Conservation (phyloP, 2,888 invertebrate genomes). For the Tinea trinotella region DNA sequence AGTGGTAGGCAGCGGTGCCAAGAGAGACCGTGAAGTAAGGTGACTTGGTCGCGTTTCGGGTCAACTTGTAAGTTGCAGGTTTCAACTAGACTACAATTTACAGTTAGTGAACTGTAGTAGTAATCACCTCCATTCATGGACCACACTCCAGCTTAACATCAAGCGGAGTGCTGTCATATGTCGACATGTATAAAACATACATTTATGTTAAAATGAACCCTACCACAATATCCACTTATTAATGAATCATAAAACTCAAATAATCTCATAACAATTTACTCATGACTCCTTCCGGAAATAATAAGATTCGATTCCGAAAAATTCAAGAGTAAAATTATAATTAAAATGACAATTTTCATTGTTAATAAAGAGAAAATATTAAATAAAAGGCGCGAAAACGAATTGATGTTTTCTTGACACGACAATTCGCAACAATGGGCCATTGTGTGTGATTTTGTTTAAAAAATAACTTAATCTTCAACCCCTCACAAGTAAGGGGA, state of each 20-base stretch:
- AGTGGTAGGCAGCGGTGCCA: too few species aligned
- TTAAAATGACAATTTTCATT: not conserved
- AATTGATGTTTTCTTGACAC: not conserved
- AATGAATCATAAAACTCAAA: conserved; percentile 7
- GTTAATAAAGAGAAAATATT: conserved; percentile 1
- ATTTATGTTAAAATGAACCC: too few species aligned
- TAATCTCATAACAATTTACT: not conserved
- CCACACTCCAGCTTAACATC: too few species aligned
- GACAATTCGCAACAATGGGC: conserved; percentile 1
- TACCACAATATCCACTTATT: too few species aligned
- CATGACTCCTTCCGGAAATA: not conserved
- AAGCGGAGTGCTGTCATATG: too few species aligned
- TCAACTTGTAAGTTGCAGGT: too few species aligned
- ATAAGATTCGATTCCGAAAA: not conserved
- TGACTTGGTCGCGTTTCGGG: too few species aligned
- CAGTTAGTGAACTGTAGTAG: too few species aligned
- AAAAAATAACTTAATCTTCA: not conserved
- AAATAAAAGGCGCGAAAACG: conserved; percentile 3
- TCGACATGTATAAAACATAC: too few species aligned
- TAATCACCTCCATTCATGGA: too few species aligned
- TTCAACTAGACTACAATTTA: too few species aligned
- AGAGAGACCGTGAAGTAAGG: too few species aligned
- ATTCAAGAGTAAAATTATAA: not conserved
- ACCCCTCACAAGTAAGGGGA: not conserved
- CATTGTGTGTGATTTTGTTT: conserved; percentile 12